Evolutionary conservation across 2,888 invertebrate genomes (phyloP).

Genomic region (Lasioglossum oenotherae): DNA sequence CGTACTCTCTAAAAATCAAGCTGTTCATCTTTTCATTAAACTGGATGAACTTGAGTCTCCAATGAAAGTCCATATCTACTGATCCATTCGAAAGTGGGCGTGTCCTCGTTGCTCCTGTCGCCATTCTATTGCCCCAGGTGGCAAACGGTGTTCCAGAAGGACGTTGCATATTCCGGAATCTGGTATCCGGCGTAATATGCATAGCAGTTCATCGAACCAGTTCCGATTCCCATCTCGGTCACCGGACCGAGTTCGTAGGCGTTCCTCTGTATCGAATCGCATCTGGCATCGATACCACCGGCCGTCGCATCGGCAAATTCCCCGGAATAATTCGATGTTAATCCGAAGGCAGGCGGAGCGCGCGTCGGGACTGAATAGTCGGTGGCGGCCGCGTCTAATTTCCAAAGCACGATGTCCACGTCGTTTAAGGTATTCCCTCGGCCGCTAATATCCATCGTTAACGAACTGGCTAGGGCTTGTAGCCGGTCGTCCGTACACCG

Average conservation of each 20-base stretch:
- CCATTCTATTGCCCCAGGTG: background rate
- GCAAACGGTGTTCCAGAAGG: background rate
- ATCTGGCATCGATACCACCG: constrained; percentile 11
- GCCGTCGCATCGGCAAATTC: constrained; percentile 2
- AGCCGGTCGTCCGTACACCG: constrained; percentile 57
- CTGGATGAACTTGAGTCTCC: background rate
- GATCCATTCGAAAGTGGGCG: background rate
- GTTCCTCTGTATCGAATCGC: background rate
- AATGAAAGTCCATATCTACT: background rate
- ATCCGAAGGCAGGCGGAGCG: background rate
- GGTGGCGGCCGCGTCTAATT: constrained; percentile 5
- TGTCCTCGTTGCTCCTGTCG: background rate
- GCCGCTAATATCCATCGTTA: constrained; percentile 63
- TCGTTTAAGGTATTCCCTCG: constrained; percentile 36
- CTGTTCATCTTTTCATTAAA: background rate
- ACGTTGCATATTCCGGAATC: background rate
- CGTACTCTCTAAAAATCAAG: background rate
- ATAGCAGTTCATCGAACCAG: background rate
- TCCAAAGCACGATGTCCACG: constrained; percentile 19
- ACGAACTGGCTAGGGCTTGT: constrained; percentile 60
- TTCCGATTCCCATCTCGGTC: background rate
- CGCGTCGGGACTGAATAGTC: constrained; percentile 8
- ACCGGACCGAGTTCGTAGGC: background rate
- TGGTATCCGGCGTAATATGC: background rate
- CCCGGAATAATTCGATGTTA: constrained; percentile 16